These are phyloP conservation scores for Muscicapa adusta DNA, from an alignment of 2,113 vertebrate species.

Conservation along the genomic window DNA sequence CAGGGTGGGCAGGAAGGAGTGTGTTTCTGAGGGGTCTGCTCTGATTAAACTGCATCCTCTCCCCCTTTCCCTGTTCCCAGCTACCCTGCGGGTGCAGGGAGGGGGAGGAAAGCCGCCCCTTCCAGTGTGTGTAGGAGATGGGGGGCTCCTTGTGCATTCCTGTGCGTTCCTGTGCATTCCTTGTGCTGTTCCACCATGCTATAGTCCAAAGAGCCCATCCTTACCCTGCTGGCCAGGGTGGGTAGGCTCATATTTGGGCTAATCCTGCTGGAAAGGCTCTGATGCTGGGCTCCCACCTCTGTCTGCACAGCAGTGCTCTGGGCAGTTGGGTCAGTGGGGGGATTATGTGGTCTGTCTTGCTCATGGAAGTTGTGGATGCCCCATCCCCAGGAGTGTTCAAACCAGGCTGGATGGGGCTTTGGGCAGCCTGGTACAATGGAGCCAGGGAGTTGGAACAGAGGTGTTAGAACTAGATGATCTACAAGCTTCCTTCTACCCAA, in stretches of 20 bases:
- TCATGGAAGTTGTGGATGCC: not conserved
- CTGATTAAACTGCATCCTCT: conserved; percentile 39
- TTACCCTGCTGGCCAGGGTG: not conserved
- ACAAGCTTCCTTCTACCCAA: not conserved
- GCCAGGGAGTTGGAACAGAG: not conserved
- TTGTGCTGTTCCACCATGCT: accelerated
- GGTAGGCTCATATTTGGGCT: not conserved
- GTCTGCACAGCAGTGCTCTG: not conserved
- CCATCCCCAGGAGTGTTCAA: not conserved
- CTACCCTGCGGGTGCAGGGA: not conserved
- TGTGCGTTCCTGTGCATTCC: not conserved
- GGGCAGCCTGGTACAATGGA: not conserved
- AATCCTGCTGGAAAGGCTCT: not conserved
- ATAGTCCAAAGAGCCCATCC: not conserved
- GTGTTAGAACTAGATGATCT: not conserved
- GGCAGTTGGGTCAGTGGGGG: accelerated
- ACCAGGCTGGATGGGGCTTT: not conserved
- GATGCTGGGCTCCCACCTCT: not conserved
- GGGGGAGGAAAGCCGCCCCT: not conserved
- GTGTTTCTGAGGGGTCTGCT: conserved; percentile 11
- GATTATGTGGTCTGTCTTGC: not conserved
- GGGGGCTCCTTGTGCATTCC: not conserved
- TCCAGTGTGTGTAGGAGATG: not conserved
- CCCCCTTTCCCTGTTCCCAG: not conserved
- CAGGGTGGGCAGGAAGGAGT: conserved; percentile 32